These are phyloP conservation scores for Bradypodion ventrale DNA, from an alignment of 2,797 vertebrate genomes.

Conservation along the genomic window DNA sequence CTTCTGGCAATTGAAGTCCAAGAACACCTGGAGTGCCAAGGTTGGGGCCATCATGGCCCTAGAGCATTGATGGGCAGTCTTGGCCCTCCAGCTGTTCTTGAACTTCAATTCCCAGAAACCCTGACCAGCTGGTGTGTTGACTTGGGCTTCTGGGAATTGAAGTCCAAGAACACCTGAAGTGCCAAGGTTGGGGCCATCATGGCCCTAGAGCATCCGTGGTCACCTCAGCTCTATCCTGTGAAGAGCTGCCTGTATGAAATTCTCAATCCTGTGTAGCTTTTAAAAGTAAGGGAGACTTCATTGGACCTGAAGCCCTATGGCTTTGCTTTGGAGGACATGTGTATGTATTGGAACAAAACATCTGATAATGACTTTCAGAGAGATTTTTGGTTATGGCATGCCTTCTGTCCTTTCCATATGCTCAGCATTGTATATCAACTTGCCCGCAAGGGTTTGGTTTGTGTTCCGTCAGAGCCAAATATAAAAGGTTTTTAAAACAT, in stretches of 20 bases:
- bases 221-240: not conserved
- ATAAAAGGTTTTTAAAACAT: constrained; percentile 38
- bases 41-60: too few species aligned
- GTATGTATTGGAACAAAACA: not conserved
- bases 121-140: too few species aligned
- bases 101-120: too few species aligned
- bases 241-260: not conserved
- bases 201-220: not conserved
- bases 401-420: not conserved
- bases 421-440: constrained; percentile 20
- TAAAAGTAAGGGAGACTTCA: not conserved
- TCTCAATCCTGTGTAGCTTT: not conserved
- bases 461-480: constrained; percentile 13
- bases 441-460: constrained; percentile 41
- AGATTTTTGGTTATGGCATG: not conserved
- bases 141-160: too few species aligned
- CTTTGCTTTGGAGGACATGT: not conserved
- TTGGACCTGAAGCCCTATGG: not conserved
- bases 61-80: too few species aligned
- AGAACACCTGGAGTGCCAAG: too few species aligned
- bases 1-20: too few species aligned
- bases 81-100: not conserved
- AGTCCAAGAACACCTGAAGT: too few species aligned
- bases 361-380: constrained; percentile 28
- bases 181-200: too few species aligned